Conservation (phyloP, 1,140 invertebrate species). For the Apis florea region DNA sequence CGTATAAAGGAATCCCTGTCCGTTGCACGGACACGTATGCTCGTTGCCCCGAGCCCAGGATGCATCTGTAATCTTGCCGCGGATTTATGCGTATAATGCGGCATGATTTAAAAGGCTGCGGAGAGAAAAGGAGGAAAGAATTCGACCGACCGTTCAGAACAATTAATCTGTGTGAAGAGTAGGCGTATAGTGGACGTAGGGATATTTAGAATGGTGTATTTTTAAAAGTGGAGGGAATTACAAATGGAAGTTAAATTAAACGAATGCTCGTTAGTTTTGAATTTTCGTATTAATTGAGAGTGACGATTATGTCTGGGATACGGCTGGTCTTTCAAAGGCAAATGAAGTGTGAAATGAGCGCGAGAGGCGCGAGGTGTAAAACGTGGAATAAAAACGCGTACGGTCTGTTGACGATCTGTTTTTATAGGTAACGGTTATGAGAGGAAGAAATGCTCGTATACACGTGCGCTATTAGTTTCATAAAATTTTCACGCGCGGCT, state of each 20-base stretch:
- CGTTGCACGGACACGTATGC: background rate
- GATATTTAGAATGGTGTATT: background rate
- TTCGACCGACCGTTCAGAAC: background rate
- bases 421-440: constrained; percentile 1
- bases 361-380: background rate
- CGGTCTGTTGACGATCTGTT: constrained; percentile 15
- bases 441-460: background rate
- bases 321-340: background rate
- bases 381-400: constrained; percentile 3
- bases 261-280: too few species aligned
- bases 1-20: constrained; percentile 40
- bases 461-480: constrained; percentile 45
- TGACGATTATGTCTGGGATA: background rate
- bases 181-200: background rate
- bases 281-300: background rate
- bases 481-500: constrained; percentile 35
- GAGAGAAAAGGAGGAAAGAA: background rate
- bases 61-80: constrained; percentile 30
- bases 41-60: background rate
- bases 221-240: background rate
- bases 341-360: background rate
- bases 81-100: constrained; percentile 34
- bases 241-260: too few species aligned
- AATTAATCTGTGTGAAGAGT: background rate
- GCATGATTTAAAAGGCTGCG: background rate